These are phyloP conservation scores for Anoplopoma fimbria DNA, from an alignment of 2,113 vertebrate species.

Conservation along the genomic window DNA sequence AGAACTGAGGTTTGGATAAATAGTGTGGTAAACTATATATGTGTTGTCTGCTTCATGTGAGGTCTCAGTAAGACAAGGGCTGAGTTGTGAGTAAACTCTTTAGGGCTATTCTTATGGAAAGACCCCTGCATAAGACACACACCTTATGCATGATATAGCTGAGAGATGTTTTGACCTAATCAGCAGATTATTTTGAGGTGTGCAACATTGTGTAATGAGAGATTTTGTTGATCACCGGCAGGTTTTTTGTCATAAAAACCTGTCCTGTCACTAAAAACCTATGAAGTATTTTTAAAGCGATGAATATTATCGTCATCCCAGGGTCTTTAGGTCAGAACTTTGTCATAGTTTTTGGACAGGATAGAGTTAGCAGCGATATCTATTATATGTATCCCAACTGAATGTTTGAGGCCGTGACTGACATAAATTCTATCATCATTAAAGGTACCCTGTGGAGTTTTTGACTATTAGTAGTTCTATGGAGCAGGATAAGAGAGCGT, in stretches of 20 bases:
- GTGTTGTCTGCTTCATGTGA: conserved; percentile 11
- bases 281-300: no score
- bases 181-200: background rate
- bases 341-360: no score
- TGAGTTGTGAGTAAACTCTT: background rate
- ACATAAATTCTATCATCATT: no score
- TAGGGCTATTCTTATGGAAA: background rate
- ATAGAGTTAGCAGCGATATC: background rate
- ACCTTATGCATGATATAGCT: background rate
- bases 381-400: background rate
- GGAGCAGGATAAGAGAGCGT: no score
- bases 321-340: no score
- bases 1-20: background rate
- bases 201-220: background rate
- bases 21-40: background rate
- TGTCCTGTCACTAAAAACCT: background rate
- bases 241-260: background rate
- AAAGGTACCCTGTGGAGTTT: no score
- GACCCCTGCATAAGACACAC: background rate
- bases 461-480: no score
- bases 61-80: conserved; percentile 2
- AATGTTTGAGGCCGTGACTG: background rate
- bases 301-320: no score
- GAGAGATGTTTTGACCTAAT: background rate
- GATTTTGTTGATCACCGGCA: background rate